A percentile compares a stretch with the other conserved stretches of the same genome.
These are phyloP conservation scores for Agelastica alni DNA, from an alignment of 2,888 invertebrate genomes.

Conservation along the genomic window DNA sequence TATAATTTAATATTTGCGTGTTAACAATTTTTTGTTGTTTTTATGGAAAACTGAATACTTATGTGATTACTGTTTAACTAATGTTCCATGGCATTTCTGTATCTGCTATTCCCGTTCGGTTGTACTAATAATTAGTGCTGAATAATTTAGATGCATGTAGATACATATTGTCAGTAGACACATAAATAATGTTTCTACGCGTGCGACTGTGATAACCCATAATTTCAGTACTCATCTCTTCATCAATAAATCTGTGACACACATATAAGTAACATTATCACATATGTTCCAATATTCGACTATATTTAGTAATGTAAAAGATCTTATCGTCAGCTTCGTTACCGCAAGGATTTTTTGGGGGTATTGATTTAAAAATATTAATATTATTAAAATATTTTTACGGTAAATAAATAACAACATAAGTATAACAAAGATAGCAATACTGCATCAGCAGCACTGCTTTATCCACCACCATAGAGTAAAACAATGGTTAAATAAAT, in stretches of 20 bases:
- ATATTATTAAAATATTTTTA: too few species aligned
- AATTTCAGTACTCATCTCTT: constrained; percentile 8
- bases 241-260: constrained; percentile 15
- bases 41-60: too few species aligned
- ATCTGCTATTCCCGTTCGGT: too few species aligned
- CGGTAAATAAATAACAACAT: too few species aligned
- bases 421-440: too few species aligned
- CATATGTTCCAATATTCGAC: constrained; percentile 22
- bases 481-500: too few species aligned
- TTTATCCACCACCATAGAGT: too few species aligned
- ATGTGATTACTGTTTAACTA: too few species aligned
- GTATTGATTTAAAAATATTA: too few species aligned
- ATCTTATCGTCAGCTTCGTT: not conserved
- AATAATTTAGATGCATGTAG: not conserved
- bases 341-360: not conserved
- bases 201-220: constrained; percentile 6
- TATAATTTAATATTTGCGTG: too few species aligned
- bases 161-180: not conserved
- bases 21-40: not conserved
- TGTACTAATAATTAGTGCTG: not conserved
- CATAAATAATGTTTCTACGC: constrained; percentile 1
- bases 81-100: too few species aligned
- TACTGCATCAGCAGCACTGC: too few species aligned
- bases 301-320: constrained; percentile 26
- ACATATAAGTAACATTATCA: constrained; percentile 17